Percentiles rank a stretch among this genome's conserved stretches.
These are phyloP conservation scores for Orussus abietinus DNA, from an alignment of 1,140 invertebrate species.

Conservation along the genomic window DNA sequence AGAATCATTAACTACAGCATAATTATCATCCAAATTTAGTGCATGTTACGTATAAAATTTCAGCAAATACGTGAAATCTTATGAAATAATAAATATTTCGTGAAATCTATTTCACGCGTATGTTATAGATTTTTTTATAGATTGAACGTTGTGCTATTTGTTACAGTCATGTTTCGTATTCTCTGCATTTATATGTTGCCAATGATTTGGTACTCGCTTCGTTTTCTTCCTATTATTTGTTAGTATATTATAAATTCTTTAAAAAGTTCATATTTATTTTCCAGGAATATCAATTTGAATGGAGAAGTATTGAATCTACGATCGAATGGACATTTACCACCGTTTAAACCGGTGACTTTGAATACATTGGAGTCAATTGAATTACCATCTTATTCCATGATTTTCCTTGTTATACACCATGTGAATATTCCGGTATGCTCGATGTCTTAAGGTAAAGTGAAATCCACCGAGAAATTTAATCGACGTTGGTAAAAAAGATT, in stretches of 20 bases:
- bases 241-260: slow-evolving; percentile 37
- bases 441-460: neutral
- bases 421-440: slow-evolving; percentile 29
- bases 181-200: neutral
- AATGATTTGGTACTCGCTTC: slow-evolving; percentile 29
- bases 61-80: slow-evolving; percentile 1
- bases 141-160: slow-evolving; percentile 16
- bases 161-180: neutral
- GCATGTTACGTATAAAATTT: slow-evolving; percentile 12
- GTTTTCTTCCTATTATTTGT: slow-evolving; percentile 40
- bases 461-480: neutral
- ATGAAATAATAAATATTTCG: slow-evolving; percentile 9
- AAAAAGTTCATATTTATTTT: slow-evolving; percentile 43
- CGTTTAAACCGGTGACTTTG: slow-evolving; percentile 51
- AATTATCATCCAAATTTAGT: slow-evolving; percentile 13
- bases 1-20: too few species aligned
- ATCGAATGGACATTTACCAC: slow-evolving; percentile 50
- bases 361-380: slow-evolving; percentile 45
- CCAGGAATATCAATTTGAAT: slow-evolving; percentile 58
- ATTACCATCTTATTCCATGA: slow-evolving; percentile 60
- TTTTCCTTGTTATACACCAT: slow-evolving; percentile 58
- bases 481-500: too few species aligned
- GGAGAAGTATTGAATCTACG: slow-evolving; percentile 51
- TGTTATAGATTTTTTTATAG: slow-evolving; percentile 8
- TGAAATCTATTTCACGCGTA: too few species aligned